Conservation (phyloP, 2,888 invertebrate species). For the Tetragnatha montana region DNA sequence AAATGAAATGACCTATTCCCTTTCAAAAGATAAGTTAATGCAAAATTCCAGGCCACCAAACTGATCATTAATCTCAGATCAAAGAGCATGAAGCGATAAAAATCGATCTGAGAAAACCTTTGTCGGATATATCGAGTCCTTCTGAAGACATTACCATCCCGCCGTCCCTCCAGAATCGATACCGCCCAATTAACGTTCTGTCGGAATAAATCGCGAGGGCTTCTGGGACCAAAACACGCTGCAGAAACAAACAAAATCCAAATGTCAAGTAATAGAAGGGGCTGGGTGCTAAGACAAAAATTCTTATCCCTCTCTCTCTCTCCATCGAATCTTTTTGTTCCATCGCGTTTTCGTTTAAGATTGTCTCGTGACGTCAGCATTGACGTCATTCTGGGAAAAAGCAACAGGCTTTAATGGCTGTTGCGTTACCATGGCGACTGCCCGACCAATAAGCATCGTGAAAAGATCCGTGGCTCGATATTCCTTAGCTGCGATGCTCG, state of each 20-base stretch:
- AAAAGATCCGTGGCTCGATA: constrained; percentile 60
- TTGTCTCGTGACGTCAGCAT: constrained; percentile 59
- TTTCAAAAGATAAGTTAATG: too few species aligned
- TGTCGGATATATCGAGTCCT: too few species aligned
- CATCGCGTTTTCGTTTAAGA: constrained; percentile 56
- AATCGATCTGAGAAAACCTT: too few species aligned
- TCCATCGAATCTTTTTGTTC: constrained; percentile 10
- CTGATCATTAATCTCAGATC: too few species aligned
- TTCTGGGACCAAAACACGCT: background rate
- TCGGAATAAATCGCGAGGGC: background rate
- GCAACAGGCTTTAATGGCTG: constrained; percentile 66
- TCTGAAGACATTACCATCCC: background rate
- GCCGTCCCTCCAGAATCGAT: background rate
- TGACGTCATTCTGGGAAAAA: constrained; percentile 67
- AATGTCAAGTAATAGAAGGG: constrained; percentile 27
- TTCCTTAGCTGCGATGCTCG: constrained; percentile 37
- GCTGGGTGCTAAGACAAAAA: constrained; percentile 32
- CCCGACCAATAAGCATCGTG: constrained; percentile 35
- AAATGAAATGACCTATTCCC: too few species aligned
- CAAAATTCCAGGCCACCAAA: too few species aligned
- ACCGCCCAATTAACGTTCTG: background rate
- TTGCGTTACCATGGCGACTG: constrained; percentile 27
- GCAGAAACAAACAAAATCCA: constrained; percentile 13
- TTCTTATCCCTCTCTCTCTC: constrained; percentile 21
- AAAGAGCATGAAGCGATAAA: too few species aligned